A percentile compares a stretch with the other conserved stretches of the same genome.
Evolutionary conservation across 2,888 invertebrate genomes (phyloP).

Genomic region (Scelioninae gen. 2): DNA sequence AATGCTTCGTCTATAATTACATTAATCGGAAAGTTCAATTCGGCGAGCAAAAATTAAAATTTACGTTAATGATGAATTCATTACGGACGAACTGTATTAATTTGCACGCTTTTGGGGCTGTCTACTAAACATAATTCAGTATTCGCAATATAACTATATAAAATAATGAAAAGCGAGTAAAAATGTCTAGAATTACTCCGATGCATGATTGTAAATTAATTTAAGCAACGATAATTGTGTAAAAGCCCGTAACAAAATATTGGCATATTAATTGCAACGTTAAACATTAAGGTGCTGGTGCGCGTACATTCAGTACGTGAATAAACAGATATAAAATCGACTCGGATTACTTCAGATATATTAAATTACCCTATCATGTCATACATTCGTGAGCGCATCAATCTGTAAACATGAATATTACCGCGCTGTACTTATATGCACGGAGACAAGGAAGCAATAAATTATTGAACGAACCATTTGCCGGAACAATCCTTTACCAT

Average conservation of each 20-base stretch:
- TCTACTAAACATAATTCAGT: constrained; percentile 33
- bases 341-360: constrained; percentile 58
- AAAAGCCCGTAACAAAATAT: constrained; percentile 61
- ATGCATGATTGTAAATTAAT: constrained; percentile 57
- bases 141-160: constrained; percentile 26
- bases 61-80: too few species aligned
- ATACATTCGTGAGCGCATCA: constrained; percentile 52
- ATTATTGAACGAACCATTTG: constrained; percentile 35
- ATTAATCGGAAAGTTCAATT: neutral
- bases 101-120: too few species aligned
- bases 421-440: constrained; percentile 38
- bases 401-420: constrained; percentile 52
- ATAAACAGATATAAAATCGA: constrained; percentile 61
- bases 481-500: constrained; percentile 9
- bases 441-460: constrained; percentile 33
- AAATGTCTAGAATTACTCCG: constrained; percentile 56
- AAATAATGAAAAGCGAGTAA: constrained; percentile 47
- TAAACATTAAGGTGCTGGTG: constrained; percentile 55
- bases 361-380: constrained; percentile 61
- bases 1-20: constrained; percentile 8
- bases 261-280: constrained; percentile 60
- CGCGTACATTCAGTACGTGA: constrained; percentile 58
- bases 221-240: constrained; percentile 60
- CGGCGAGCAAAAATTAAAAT: neutral
- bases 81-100: too few species aligned